Percentiles rank a stretch among this genome's conserved stretches.
Evolutionary conservation across 2,113 vertebrate species (phyloP).

Genomic region (Mesocricetus auratus): DNA sequence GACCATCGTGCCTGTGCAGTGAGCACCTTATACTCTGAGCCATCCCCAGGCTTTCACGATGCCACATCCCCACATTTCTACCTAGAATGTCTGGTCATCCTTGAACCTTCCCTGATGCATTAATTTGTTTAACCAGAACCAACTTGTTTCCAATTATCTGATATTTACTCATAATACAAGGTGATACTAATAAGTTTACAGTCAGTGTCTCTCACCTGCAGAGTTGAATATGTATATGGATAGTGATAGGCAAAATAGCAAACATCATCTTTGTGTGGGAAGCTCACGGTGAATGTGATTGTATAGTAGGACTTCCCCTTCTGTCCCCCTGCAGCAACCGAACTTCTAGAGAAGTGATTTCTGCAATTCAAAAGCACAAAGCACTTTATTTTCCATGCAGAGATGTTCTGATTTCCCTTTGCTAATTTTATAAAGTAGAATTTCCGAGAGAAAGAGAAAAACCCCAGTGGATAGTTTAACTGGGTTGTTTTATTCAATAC

Average conservation of each 20-base stretch:
- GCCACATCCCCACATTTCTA: not conserved
- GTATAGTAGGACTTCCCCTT: slow-evolving; percentile 99
- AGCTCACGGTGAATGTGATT: slow-evolving; percentile 95
- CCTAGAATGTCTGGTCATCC: not conserved
- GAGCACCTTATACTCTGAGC: not conserved
- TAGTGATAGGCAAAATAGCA: slow-evolving; percentile 99
- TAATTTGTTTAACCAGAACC: slow-evolving; percentile 13
- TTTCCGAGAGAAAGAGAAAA: not conserved
- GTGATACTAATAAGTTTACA: not conserved
- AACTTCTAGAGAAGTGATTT: slow-evolving; percentile 98
- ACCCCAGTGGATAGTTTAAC: not conserved
- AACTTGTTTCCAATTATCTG: slow-evolving; percentile 31
- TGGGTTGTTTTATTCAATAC: not conserved
- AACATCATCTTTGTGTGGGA: slow-evolving; percentile 98
- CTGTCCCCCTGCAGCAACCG: slow-evolving; percentile 96
- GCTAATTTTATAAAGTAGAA: not conserved
- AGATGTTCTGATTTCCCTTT: slow-evolving; percentile 26
- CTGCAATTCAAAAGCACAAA: slow-evolving; percentile 84
- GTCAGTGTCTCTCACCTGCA: slow-evolving; percentile 90
- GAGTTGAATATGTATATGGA: slow-evolving; percentile 96
- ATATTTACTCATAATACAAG: not conserved
- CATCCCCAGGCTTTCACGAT: not conserved
- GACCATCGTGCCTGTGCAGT: too few relatives aligned
- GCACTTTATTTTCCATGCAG: not conserved
- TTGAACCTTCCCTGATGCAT: not conserved